Conservation (phyloP, 2,888 invertebrate species). For the Adelphocoris suturalis region DNA sequence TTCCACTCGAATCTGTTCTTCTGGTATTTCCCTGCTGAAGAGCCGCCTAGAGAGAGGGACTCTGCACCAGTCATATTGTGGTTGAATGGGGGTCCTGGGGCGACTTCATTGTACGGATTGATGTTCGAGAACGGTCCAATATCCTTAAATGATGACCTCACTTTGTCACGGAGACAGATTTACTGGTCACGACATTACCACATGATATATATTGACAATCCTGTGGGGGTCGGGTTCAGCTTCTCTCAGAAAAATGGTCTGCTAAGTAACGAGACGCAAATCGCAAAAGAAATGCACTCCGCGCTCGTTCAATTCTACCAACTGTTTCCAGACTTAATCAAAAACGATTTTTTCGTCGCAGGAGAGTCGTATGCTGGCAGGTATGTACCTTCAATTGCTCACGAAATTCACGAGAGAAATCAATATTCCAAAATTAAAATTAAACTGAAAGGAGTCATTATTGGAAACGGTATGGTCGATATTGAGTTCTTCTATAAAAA, state of each 20-base stretch:
- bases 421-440: constrained; percentile 79
- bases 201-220: constrained; percentile 84
- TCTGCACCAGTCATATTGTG: constrained; percentile 81
- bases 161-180: constrained; percentile 78
- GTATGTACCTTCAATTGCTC: constrained; percentile 80
- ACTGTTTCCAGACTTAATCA: constrained; percentile 81
- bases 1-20: constrained; percentile 80
- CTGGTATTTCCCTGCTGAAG: constrained; percentile 80
- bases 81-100: constrained; percentile 83
- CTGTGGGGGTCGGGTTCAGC: constrained; percentile 84
- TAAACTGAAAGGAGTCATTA: constrained; percentile 81
- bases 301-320: constrained; percentile 82
- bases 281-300: constrained; percentile 81
- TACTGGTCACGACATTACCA: constrained; percentile 83
- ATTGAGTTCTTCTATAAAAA: constrained; percentile 80
- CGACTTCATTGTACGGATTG: constrained; percentile 81
- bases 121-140: constrained; percentile 83
- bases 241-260: constrained; percentile 81
- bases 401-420: constrained; percentile 81
- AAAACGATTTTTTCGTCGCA: constrained; percentile 83
- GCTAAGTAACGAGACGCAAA: constrained; percentile 82
- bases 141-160: constrained; percentile 60
- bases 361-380: constrained; percentile 91
- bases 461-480: constrained; percentile 81
- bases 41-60: constrained; percentile 74